phyloP scores from a whole-genome alignment of 2,797 vertebrate species.

The Pseudochirops cupreus region DNA sequence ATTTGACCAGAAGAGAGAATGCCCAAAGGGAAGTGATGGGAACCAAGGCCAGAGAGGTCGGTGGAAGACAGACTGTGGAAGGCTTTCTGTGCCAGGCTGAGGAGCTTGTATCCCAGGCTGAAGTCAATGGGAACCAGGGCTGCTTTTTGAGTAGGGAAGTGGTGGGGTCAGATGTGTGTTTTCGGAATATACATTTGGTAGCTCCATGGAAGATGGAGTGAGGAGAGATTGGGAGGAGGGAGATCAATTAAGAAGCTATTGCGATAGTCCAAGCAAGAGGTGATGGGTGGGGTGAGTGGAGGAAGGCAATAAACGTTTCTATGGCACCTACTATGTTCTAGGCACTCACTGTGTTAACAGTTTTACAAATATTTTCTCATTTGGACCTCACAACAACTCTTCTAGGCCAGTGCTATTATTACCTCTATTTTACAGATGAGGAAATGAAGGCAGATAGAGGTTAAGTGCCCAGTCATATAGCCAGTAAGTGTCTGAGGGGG shows the following conservation, averaged over 20 bases:
- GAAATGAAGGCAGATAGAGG: not conserved
- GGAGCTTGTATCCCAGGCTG: not conserved
- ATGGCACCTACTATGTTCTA: not conserved
- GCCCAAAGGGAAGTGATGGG: not conserved
- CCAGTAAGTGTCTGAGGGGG: not conserved
- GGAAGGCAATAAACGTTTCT: not conserved
- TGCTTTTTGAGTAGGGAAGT: not conserved
- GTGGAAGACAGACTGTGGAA: not conserved
- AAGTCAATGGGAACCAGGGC: not conserved
- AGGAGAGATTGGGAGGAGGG: not conserved
- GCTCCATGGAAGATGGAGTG: not conserved
- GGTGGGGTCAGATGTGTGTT: not conserved
- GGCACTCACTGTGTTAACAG: not conserved
- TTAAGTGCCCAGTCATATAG: not conserved
- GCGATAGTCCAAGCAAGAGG: not conserved
- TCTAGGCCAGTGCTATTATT: not conserved
- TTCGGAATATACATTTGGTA: not conserved
- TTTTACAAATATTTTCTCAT: not conserved
- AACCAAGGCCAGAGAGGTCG: not conserved
- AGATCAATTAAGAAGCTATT: not conserved
- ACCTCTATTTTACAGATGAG: not conserved
- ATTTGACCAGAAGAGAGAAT: not conserved
- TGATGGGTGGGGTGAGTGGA: not conserved
- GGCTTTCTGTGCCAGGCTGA: not conserved
- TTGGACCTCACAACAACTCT: not conserved